Percentiles rank a stretch among this genome's conserved stretches.
Evolutionary conservation across 2,888 invertebrate species (phyloP).

Genomic region (Chloroclystis v-ata): DNA sequence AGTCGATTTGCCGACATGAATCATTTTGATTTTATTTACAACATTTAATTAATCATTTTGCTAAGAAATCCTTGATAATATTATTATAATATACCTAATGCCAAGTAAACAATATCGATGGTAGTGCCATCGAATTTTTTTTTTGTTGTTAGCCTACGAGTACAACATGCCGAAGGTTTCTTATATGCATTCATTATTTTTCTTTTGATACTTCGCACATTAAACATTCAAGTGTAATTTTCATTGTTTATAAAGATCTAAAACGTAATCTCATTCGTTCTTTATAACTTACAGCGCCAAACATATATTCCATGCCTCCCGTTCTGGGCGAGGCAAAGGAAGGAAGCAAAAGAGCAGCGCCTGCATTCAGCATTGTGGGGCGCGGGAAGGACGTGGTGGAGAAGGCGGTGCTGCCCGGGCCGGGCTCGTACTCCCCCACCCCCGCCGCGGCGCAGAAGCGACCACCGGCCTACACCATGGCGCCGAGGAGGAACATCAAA

Average conservation of each 20-base stretch:
- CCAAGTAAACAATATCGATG: too few relatives aligned
- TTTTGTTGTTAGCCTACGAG: too few relatives aligned
- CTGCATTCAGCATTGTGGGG: constrained; percentile 92
- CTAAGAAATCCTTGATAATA: background rate
- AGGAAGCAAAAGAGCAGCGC: constrained; percentile 82
- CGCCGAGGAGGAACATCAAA: constrained; percentile 71
- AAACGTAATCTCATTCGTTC: too few relatives aligned
- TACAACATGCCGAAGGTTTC: too few relatives aligned
- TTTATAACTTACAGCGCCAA: constrained; percentile 82
- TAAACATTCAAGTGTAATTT: too few relatives aligned
- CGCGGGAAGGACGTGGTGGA: constrained; percentile 81
- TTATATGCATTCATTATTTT: too few relatives aligned
- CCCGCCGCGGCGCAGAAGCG: constrained; percentile 60
- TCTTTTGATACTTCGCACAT: too few relatives aligned
- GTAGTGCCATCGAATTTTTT: too few relatives aligned
- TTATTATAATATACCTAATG: too few relatives aligned
- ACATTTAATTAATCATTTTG: constrained; percentile 8
- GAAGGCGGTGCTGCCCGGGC: constrained; percentile 83
- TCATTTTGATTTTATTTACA: constrained; percentile 20
- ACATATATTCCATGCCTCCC: constrained; percentile 91
- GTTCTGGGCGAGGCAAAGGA: constrained; percentile 80
- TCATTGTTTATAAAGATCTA: too few relatives aligned
- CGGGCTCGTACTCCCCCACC: constrained; percentile 85
- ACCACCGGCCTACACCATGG: constrained; percentile 92
- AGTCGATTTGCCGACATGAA: constrained; percentile 20